Evolutionary conservation across 2,797 vertebrate genomes (phyloP).

Genomic region (Danio jaintianensis): DNA sequence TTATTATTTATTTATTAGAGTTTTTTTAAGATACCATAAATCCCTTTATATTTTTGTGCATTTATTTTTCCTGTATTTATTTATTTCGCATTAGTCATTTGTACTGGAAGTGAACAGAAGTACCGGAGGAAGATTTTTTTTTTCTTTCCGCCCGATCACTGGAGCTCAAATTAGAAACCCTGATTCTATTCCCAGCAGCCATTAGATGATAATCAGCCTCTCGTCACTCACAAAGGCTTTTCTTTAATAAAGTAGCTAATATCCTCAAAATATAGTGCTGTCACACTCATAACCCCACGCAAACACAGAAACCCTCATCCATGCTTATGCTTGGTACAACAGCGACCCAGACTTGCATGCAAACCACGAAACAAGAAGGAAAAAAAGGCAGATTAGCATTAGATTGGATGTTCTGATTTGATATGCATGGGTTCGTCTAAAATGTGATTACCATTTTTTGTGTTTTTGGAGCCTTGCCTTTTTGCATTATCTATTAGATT

Average conservation of each 20-base stretch:
- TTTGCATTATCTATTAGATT: constrained; percentile 57
- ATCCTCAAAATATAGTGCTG: constrained; percentile 50
- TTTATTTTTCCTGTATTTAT: not conserved
- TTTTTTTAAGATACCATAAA: no score
- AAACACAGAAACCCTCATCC: not conserved
- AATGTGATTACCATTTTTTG: constrained; percentile 64
- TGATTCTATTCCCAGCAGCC: constrained; percentile 54
- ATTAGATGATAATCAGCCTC: constrained; percentile 60
- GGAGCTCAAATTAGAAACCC: constrained; percentile 56
- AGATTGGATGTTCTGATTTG: constrained; percentile 42
- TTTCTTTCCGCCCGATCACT: constrained; percentile 34
- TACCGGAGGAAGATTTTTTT: not conserved
- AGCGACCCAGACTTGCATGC: not conserved
- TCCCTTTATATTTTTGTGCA: not conserved
- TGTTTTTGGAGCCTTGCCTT: constrained; percentile 31
- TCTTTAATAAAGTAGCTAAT: constrained; percentile 46
- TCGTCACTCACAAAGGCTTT: constrained; percentile 49
- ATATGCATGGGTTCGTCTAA: constrained; percentile 55
- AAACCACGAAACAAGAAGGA: not conserved
- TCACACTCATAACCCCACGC: constrained; percentile 27
- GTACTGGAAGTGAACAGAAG: constrained; percentile 26
- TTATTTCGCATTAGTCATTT: constrained; percentile 19
- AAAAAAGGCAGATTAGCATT: constrained; percentile 7
- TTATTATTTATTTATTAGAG: no score
- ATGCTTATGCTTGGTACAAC: not conserved